Evolutionary conservation across 2,797 vertebrate genomes (phyloP).

Genomic region (Bufotes viridis): DNA sequence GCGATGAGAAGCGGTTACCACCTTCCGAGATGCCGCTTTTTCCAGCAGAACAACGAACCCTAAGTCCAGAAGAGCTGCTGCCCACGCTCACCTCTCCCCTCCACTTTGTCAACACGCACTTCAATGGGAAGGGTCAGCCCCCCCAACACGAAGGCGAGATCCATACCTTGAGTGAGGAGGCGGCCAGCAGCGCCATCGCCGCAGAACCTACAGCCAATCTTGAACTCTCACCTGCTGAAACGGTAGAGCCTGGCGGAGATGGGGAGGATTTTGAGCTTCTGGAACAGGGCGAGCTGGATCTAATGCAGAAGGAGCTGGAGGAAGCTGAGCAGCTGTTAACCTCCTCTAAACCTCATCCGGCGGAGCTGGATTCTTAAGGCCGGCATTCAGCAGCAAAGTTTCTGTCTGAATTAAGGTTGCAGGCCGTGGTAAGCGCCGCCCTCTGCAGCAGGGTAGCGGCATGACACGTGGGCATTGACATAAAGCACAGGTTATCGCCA

Average conservation of each 20-base stretch:
- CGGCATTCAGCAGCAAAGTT: background rate
- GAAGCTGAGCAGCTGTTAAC: constrained; percentile 67
- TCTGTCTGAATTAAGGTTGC: background rate
- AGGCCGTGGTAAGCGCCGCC: background rate
- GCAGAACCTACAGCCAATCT: constrained; percentile 73
- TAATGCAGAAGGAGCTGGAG: constrained; percentile 85
- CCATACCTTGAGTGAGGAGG: constrained; percentile 86
- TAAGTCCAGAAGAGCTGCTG: constrained; percentile 72
- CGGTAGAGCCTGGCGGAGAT: constrained; percentile 71
- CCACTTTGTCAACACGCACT: constrained; percentile 98
- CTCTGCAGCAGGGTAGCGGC: background rate
- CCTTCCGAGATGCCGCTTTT: constrained; percentile 64
- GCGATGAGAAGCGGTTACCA: constrained; percentile 69
- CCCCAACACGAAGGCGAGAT: constrained; percentile 75
- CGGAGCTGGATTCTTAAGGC: constrained; percentile 41
- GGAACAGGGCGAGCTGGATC: constrained; percentile 98
- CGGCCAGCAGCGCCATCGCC: constrained; percentile 87
- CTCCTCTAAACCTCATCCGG: background rate
- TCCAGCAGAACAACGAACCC: constrained; percentile 68
- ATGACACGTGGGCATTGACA: constrained; percentile 1
- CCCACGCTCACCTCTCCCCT: constrained; percentile 86
- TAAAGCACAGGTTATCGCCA: constrained; percentile 38
- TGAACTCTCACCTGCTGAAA: constrained; percentile 63
- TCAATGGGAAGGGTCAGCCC: constrained; percentile 82
- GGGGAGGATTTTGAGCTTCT: constrained; percentile 94